Conservation (phyloP, 2,113 vertebrate genomes). For the Daboia siamensis region DNA sequence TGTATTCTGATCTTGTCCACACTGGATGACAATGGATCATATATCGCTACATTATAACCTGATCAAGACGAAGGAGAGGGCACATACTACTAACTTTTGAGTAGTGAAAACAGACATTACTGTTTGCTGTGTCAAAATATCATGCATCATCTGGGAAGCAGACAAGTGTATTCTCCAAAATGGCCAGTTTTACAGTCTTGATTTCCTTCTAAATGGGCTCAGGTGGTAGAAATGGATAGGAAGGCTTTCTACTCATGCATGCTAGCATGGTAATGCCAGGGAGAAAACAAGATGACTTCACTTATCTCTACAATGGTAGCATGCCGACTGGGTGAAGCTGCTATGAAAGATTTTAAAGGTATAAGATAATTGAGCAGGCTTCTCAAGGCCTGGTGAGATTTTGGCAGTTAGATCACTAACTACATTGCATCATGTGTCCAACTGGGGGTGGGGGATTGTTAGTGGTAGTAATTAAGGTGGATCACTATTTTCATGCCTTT, state of each 20-base stretch:
- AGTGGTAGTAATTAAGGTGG: neutral
- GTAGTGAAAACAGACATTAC: neutral
- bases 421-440: neutral
- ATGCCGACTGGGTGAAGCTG: neutral
- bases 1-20: neutral
- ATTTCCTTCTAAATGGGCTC: neutral
- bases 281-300: neutral
- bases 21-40: neutral
- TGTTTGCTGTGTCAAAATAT: neutral
- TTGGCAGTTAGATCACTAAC: neutral
- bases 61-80: neutral
- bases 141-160: neutral
- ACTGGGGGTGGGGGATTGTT: neutral
- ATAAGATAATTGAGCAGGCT: neutral
- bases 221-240: neutral
- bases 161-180: neutral
- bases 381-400: neutral
- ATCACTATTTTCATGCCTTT: neutral
- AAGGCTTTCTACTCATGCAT: neutral
- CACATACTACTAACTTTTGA: neutral
- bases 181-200: neutral
- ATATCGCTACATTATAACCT: neutral
- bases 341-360: neutral
- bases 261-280: neutral
- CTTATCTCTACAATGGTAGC: neutral